Evolutionary conservation across 2,888 invertebrate species (phyloP).

Genomic region (Eulithis testata): DNA sequence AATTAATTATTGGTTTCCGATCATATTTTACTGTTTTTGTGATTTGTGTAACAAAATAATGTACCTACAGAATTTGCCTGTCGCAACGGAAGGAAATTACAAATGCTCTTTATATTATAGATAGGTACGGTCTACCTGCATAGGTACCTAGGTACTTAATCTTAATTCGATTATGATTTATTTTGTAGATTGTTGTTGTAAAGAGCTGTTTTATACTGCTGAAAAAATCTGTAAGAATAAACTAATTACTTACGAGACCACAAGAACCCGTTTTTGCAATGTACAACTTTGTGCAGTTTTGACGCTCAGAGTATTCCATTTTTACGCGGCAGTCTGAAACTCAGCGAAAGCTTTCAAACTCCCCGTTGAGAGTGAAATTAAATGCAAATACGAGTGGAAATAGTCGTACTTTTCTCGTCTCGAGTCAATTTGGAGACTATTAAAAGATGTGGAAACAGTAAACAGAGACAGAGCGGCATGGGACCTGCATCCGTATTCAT

Average conservation of each 20-base stretch:
- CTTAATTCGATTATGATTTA: too few relatives aligned
- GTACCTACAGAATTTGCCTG: not conserved
- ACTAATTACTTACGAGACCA: not conserved
- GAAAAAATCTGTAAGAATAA: not conserved
- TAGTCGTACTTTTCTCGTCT: conserved; percentile 36
- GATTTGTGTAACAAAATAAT: too few relatives aligned
- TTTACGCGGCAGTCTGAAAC: conserved; percentile 16
- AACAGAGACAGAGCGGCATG: conserved; percentile 28
- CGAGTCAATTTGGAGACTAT: conserved; percentile 41
- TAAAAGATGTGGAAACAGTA: conserved; percentile 35
- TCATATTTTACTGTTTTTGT: conserved; percentile 5
- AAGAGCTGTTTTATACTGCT: too few relatives aligned
- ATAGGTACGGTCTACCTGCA: too few relatives aligned
- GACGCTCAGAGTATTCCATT: conserved; percentile 18
- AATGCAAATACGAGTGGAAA: conserved; percentile 39
- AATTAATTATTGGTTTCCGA: conserved; percentile 39
- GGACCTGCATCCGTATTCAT: conserved; percentile 8
- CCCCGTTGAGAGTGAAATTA: conserved; percentile 34
- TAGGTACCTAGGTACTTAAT: too few relatives aligned
- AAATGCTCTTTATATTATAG: too few relatives aligned
- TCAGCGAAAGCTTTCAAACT: conserved; percentile 20
- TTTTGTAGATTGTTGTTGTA: too few relatives aligned
- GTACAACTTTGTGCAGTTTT: conserved; percentile 2
- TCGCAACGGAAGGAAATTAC: too few relatives aligned
- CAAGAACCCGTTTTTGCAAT: not conserved